Evolutionary conservation across 1,140 invertebrate genomes (phyloP).

Genomic region (Drosophila miranda): DNA sequence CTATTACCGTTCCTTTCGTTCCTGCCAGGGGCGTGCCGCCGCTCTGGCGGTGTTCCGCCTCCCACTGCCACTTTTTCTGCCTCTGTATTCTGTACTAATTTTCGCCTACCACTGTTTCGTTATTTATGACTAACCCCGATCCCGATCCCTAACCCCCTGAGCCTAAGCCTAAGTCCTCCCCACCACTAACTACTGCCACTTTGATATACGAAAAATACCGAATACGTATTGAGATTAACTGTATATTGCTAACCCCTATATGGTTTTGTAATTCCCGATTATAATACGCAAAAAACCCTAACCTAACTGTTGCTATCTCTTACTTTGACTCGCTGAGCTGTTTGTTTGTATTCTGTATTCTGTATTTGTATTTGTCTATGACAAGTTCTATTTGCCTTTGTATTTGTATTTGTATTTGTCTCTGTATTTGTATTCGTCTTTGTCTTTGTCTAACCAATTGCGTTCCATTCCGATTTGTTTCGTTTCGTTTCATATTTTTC

Average conservation of each 20-base stretch:
- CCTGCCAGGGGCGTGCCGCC: conserved; percentile 15
- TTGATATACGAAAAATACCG: not conserved
- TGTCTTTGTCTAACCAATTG: conserved; percentile 34
- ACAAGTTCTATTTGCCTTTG: conserved; percentile 41
- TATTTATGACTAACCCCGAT: conserved; percentile 35
- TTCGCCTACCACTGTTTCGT: conserved; percentile 38
- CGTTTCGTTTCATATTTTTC: conserved; percentile 20
- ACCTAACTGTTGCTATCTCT: conserved; percentile 47
- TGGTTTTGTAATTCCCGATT: conserved; percentile 31
- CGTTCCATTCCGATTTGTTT: conserved; percentile 35
- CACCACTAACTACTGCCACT: no score
- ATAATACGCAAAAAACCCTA: conserved; percentile 23
- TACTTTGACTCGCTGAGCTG: conserved; percentile 56
- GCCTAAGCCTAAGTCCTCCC: conserved; percentile 35
- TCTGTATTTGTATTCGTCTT: conserved; percentile 34
- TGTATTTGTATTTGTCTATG: conserved; percentile 27
- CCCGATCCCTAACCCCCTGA: not conserved
- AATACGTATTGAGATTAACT: conserved; percentile 33
- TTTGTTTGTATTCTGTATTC: conserved; percentile 42
- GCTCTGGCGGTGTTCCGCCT: conserved; percentile 15
- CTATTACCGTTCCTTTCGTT: conserved; percentile 9
- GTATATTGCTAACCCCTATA: conserved; percentile 37
- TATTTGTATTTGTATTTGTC: conserved; percentile 32
- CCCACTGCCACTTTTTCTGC: conserved; percentile 16
- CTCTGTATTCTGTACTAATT: conserved; percentile 18